Conservation (phyloP, 1,140 invertebrate species). For the Drosophila sucinea region DNA sequence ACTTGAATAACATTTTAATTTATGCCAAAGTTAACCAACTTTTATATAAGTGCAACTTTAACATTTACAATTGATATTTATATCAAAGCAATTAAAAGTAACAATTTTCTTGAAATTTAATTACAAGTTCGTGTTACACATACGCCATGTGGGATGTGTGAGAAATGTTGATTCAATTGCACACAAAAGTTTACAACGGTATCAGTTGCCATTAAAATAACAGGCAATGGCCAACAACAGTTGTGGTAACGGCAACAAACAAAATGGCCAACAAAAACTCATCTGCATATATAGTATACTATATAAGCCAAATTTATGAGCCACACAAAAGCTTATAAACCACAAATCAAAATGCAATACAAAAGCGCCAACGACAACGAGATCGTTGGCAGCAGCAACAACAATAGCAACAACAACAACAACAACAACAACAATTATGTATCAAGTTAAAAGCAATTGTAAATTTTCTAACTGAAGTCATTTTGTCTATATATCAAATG, state of each 20-base stretch:
- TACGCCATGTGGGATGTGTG: conserved; percentile 17
- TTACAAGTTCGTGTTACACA: conserved; percentile 20
- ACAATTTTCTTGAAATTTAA: conserved; percentile 10
- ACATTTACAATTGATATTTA: conserved; percentile 1
- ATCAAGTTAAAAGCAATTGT: conserved; percentile 79
- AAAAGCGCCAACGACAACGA: conserved; percentile 51
- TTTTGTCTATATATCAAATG: conserved; percentile 78
- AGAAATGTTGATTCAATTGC: conserved; percentile 47
- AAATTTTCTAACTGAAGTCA: conserved; percentile 77
- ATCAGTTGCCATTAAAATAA: conserved; percentile 20
- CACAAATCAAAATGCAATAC: conserved; percentile 79
- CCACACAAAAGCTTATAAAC: conserved; percentile 71
- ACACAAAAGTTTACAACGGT: conserved; percentile 18
- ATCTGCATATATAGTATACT: conserved; percentile 6
- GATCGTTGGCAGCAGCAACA: conserved; percentile 22
- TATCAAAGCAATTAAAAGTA: not conserved
- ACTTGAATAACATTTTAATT: not conserved
- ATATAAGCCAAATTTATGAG: conserved; percentile 74
- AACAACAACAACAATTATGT: conserved; percentile 65
- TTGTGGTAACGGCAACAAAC: conserved; percentile 13
- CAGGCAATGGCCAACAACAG: conserved; percentile 9
- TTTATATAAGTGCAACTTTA: not conserved
- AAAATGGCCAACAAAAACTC: conserved; percentile 39
- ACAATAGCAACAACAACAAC: conserved; percentile 31
- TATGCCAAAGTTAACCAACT: not conserved